phyloP scores from a whole-genome alignment of 2,797 vertebrate species.

The Coranthus polyacanthus region DNA sequence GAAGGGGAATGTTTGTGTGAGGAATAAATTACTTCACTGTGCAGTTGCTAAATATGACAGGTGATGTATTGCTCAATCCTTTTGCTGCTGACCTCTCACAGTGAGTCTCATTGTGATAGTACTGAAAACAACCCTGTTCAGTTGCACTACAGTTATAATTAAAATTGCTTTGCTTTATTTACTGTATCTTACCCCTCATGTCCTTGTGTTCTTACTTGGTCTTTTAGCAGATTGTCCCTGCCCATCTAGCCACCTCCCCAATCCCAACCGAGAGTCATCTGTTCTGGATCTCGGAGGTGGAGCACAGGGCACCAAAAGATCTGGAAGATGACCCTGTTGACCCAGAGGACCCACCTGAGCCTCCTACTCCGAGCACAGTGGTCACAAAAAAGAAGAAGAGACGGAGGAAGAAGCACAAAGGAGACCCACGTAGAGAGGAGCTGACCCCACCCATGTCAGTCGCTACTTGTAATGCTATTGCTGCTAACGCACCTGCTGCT shows the following conservation, averaged over 20 bases:
- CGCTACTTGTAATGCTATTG: slow-evolving; percentile 54
- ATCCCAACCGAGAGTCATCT: slow-evolving; percentile 94
- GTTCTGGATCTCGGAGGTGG: slow-evolving; percentile 88
- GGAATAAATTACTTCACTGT: slow-evolving; percentile 14
- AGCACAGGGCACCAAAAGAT: slow-evolving; percentile 70
- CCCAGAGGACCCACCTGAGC: slow-evolving; percentile 86
- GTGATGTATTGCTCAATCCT: slow-evolving; percentile 28
- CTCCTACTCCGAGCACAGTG: slow-evolving; percentile 72
- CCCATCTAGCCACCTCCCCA: slow-evolving; percentile 95
- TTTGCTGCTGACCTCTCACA: neutral
- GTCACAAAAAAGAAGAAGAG: slow-evolving; percentile 95
- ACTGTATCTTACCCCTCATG: neutral
- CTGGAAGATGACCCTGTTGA: slow-evolving; percentile 78
- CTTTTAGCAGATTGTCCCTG: slow-evolving; percentile 90
- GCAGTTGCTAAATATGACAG: slow-evolving; percentile 17
- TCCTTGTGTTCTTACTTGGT: slow-evolving; percentile 3
- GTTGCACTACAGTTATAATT: neutral
- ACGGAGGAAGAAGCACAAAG: slow-evolving; percentile 94
- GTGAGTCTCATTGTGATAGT: slow-evolving; percentile 4
- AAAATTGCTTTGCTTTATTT: slow-evolving; percentile 7
- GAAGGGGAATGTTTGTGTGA: neutral
- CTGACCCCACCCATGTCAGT: slow-evolving; percentile 81
- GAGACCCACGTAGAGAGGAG: slow-evolving; percentile 92
- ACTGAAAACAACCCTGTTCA: slow-evolving; percentile 14
- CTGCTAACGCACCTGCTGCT: slow-evolving; percentile 64